Base-by-base conservation (phyloP, 1,140 invertebrate genomes). In the Drosophila prosaltans region DNA sequence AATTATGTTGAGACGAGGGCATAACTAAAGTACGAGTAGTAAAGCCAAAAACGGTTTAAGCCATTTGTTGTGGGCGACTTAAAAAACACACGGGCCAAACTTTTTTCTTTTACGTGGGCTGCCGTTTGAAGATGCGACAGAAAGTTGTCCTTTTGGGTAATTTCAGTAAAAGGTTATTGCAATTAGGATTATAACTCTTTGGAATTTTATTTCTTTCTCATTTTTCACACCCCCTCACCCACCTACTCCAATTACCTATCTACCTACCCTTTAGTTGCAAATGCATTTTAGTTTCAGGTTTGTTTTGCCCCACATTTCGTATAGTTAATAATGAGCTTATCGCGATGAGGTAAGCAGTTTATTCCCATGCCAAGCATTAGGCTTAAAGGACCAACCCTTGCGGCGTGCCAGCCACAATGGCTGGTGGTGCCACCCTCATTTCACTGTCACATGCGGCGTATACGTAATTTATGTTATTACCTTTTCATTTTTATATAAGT, bases 391-490 rank as follows among this genome's bases (percentile, higher is more conserved):
- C 45, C 45, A 51, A 51, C 45, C 45, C 45, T 51, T 51, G 5
- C 21, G 45, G 24, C 8, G n/a, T 51, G 8, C 39, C 32, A 36
- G 32, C 6, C 32, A 36, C 32, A 4, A 36, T 7, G 32, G 6
- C 32, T 36, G 32, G 10, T 26, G 28, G 32, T 41, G 30, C 21
- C 36, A 36, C 24, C 58, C 58, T 24, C 41, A 51, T 32, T 60
- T 65, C 10, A 45, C n/a, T 59, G 58, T 24, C 65, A 28, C 67
- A 60, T 71, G 65, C 30, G 30, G 65, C 78, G 82, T 86, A 85
- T 85, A 72, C 71, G 82, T 86, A 76, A 81, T 82, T 43, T 70
- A 51, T 57, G 60, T 65, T 76, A 76, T 51, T 51, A 51, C 24
- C 45, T 51, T 26, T 51, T 76, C 76, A 76, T 70, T 70, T 71